phyloP scores from a whole-genome alignment of 2,888 invertebrate genomes.

The Pristionchus exspectatus region DNA sequence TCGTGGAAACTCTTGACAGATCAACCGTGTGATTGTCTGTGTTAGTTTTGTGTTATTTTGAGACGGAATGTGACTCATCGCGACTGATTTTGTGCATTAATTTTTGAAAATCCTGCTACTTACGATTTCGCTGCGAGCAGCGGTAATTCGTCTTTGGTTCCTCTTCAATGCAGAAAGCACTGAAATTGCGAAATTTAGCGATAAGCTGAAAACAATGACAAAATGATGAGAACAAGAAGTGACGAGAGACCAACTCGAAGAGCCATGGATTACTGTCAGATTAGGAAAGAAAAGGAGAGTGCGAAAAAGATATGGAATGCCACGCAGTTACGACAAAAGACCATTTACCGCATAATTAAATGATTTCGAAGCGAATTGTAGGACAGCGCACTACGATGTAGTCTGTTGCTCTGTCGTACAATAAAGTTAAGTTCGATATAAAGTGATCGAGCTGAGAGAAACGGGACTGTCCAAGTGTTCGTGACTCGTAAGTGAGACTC shows the following conservation, averaged over 20 bases:
- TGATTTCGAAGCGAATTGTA: background rate
- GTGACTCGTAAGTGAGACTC: background rate
- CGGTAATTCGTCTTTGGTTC: background rate
- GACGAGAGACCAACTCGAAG: background rate
- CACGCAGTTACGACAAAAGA: background rate
- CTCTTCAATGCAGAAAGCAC: background rate
- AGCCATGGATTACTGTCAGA: background rate
- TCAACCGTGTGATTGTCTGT: background rate
- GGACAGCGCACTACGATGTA: background rate
- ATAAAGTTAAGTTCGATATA: background rate
- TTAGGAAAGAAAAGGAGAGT: background rate
- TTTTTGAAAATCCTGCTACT: background rate
- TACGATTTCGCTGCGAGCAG: background rate
- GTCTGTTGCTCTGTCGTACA: background rate
- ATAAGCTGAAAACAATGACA: background rate
- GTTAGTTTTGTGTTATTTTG: background rate
- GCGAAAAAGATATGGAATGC: constrained; percentile 1
- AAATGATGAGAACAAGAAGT: background rate
- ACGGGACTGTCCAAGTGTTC: background rate
- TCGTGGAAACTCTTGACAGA: background rate
- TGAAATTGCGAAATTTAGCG: background rate
- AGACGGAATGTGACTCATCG: background rate
- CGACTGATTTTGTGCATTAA: background rate
- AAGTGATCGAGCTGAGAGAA: background rate
- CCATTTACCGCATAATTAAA: background rate